Evolutionary conservation across 2,797 vertebrate species (phyloP), one percentile per base, ranked within the genome.

Genomic region (Enteromius paludinosus): DNA sequence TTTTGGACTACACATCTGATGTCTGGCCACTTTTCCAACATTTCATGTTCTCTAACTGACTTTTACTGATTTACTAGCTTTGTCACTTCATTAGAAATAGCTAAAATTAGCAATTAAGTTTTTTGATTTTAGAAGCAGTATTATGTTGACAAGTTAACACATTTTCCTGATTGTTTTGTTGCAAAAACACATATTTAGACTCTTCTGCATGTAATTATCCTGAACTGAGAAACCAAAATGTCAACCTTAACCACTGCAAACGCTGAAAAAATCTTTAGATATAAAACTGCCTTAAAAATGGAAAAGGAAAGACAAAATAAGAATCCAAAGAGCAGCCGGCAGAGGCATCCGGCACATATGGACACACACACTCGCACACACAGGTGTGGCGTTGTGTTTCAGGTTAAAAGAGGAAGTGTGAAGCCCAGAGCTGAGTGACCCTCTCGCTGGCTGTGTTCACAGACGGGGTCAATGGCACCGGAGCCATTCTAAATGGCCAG

Each of bases 401-500:
- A 82, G 86, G 79, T 90, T 86, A 87, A 86, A 83, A 83, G 74
- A 84, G 84, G 79, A 45, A 35, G 83, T 82, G 84, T 85, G 85
- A 85, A 89, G 89, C 89, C 89, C 83, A 54, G 87, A 88, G 89
- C 64, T 38, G 77, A 72, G 70, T 87, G 85, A 82, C 85, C 87
- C 84, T 78, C 85, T 83, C 81, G 17, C 82, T 73, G 84, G 84
- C 85, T 84, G 69, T 38, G 87, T 88, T 89, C 88, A 76, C 87
- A 87, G 84, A 89, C 84, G 71, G 88, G 91, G 92, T 93, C 93
- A 94, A 88, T 83, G 87, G 89, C 89, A 78, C 75, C 4, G 43
- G 86, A 90, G 88, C 79, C 30, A 73, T 87, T 92, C 91, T 93
- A 92, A 93, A 93, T 88, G 92, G 86, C 89, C 87, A 87, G 91